Conservation (phyloP, 92 coral and sea anemone species). For the Epizoanthus rinbou region DNA sequence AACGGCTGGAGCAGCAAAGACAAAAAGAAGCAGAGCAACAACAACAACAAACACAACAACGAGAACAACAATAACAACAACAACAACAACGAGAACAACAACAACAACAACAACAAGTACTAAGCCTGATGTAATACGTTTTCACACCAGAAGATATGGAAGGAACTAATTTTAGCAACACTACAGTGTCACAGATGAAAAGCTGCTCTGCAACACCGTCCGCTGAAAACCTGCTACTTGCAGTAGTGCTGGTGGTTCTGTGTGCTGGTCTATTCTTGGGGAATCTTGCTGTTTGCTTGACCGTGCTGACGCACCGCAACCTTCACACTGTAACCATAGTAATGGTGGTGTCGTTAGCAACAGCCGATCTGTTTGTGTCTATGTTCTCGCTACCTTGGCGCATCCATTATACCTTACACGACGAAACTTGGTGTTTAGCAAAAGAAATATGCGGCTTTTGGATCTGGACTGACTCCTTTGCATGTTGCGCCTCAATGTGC, state of each 20-base stretch:
- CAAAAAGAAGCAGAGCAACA: too few species aligned
- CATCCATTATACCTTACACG: constrained; percentile 59
- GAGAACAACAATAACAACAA: too few species aligned
- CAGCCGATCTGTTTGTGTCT: constrained; percentile 79
- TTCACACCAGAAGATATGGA: neutral
- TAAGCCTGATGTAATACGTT: too few species aligned
- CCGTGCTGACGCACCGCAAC: constrained; percentile 59
- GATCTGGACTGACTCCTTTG: constrained; percentile 84
- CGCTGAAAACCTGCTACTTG: constrained; percentile 46
- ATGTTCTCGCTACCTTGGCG: constrained; percentile 79
- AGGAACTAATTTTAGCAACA: neutral
- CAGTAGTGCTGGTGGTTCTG: constrained; percentile 51
- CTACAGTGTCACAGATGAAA: neutral
- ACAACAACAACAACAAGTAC: too few species aligned
- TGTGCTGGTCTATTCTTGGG: constrained; percentile 68
- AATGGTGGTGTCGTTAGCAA: constrained; percentile 79
- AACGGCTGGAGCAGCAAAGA: too few species aligned
- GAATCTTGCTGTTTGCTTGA: constrained; percentile 61
- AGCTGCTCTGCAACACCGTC: constrained; percentile 30
- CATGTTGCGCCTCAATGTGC: constrained; percentile 78
- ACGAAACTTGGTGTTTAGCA: constrained; percentile 72
- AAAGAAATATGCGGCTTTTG: constrained; percentile 66
- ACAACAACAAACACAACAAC: too few species aligned
- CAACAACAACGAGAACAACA: too few species aligned
- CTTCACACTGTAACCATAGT: constrained; percentile 72